These are phyloP conservation scores for Caranx ignobilis DNA, from an alignment of 2,113 vertebrate genomes.

Conservation along the genomic window DNA sequence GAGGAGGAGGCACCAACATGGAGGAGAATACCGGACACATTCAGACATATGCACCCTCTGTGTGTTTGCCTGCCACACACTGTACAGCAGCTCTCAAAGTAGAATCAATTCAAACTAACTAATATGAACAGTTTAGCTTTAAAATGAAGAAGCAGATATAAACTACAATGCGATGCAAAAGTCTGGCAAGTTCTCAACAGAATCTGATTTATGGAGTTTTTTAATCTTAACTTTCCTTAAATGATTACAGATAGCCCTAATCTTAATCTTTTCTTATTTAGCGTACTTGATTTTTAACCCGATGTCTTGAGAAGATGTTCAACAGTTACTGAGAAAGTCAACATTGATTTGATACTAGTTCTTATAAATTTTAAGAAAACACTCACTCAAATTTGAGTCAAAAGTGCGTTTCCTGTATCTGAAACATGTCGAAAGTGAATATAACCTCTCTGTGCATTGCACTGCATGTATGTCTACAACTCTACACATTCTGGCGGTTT, in stretches of 20 bases:
- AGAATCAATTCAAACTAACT: neutral
- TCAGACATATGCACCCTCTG: constrained; percentile 20
- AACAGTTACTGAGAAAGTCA: neutral
- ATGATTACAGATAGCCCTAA: too few relatives aligned
- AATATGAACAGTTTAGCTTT: too few relatives aligned
- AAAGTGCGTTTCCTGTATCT: too few relatives aligned
- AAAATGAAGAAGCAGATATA: too few relatives aligned
- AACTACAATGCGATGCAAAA: too few relatives aligned
- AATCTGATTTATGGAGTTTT: too few relatives aligned
- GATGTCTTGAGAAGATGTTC: neutral
- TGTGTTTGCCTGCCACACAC: constrained; percentile 6
- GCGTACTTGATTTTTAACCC: neutral
- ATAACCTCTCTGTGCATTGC: too few relatives aligned
- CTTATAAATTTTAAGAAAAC: neutral
- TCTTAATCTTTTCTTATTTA: neutral
- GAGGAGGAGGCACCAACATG: constrained; percentile 66
- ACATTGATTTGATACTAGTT: neutral
- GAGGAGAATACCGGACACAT: constrained; percentile 33
- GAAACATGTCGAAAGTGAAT: too few relatives aligned
- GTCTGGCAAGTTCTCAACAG: too few relatives aligned
- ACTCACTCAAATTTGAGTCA: neutral
- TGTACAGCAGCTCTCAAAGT: constrained; percentile 8
- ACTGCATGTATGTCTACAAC: too few relatives aligned
- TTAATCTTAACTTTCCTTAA: too few relatives aligned
- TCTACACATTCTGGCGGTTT: neutral